Base-by-base conservation (phyloP, 2,888 invertebrate genomes). In the Drosophila siamana region DNA sequence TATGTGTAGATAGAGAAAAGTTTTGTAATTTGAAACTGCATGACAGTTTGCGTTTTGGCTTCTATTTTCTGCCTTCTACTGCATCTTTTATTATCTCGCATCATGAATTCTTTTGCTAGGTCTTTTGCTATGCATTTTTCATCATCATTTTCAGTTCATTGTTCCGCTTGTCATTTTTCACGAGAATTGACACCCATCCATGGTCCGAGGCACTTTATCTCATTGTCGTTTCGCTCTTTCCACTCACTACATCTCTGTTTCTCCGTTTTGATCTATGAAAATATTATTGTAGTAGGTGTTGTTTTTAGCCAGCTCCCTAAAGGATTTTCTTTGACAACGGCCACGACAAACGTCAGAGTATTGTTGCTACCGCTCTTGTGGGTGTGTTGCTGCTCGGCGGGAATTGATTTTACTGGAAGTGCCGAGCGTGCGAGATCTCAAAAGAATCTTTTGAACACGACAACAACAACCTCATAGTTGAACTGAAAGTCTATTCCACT, bases 1-100 rank as follows among this genome's bases (percentile, higher is more conserved):
- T n/a, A n/a, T n/a, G n/a, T n/a, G n/a, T n/a, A 28, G 41, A 22
- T 22, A 15, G 13, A 46, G 15, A 41, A 43, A 60, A 63, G 69
- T 79, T 87, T 82, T 83, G 82, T 87, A 87, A 83, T 87, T 87
- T 77, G 68, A 83, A 85, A 71, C 87, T 69, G 69, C 68, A 64
- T 82, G 88, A 79, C 88, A 87, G 86, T 85, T 76, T 85, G 79
- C 81, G 75, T 84, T 82, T 74, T 81, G 67, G 67, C 79, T 84
- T 72, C 60, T 69, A 61, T 44, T 54, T 50, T 54, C 57, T 69
- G 67, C 47, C 57, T 50, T 54, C 57, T 61, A n/a, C n/a, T n/a
- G 59, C 40, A 43, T 54, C 48, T 69, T 66, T 47, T 64, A 44
- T 46, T 28, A 50, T 69, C 13, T 36, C 47, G 15, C 57, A 41